A percentile compares a stretch with the other conserved stretches of the same genome.
Conservation (phyloP, 2,113 vertebrate genomes). For the Cyphomyrus plagiostoma region DNA sequence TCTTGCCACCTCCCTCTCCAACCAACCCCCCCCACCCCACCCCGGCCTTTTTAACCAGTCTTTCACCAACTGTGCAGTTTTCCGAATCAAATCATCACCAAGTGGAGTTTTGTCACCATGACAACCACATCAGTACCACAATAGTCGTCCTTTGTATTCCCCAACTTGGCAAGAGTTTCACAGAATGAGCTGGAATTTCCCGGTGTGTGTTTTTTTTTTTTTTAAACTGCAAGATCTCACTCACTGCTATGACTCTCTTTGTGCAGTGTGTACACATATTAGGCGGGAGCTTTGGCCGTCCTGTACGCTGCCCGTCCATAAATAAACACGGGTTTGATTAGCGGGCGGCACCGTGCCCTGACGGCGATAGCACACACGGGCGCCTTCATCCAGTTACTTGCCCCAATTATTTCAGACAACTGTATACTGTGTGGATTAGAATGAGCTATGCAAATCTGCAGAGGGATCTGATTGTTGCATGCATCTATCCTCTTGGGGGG, state of each 20-base stretch:
- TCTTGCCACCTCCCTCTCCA: not conserved
- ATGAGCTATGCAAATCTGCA: constrained; percentile 48
- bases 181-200: not conserved
- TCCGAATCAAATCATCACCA: constrained; percentile 3
- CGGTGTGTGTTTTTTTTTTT: not conserved
- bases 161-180: not conserved
- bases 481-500: constrained; percentile 34
- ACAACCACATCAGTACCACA: constrained; percentile 12
- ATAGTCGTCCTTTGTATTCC: not conserved
- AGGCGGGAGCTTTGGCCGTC: not conserved
- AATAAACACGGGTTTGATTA: constrained; percentile 32
- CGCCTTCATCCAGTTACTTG: constrained; percentile 42
- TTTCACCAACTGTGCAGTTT: constrained; percentile 6
- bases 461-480: constrained; percentile 40
- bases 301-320: not conserved
- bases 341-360: constrained; percentile 21
- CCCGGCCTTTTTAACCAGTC: not conserved
- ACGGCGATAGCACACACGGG: constrained; percentile 20
- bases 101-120: not conserved
- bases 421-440: constrained; percentile 37
- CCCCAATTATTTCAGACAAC: constrained; percentile 49
- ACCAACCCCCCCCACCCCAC: not conserved
- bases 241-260: not conserved
- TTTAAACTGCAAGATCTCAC: not conserved
- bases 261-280: not conserved